A percentile compares a stretch with the other conserved stretches of the same genome.
Evolutionary conservation across 2,888 invertebrate genomes (phyloP).

Genomic region (Nephrotoma appendiculata): DNA sequence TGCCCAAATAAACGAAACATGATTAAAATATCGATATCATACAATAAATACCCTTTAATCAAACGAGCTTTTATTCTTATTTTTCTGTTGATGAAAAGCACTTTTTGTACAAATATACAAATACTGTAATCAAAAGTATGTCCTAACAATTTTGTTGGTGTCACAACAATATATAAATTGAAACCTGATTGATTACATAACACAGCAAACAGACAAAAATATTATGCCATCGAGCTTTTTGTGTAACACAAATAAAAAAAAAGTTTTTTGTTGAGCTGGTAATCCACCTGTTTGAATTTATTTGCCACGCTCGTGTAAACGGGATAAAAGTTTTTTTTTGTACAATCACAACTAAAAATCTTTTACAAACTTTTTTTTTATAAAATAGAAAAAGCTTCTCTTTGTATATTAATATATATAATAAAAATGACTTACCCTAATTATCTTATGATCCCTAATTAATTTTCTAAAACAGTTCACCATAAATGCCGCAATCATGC

Average conservation of each 20-base stretch:
- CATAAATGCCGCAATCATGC: slow-evolving; percentile 78
- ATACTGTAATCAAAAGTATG: not conserved
- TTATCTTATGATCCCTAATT: slow-evolving; percentile 71
- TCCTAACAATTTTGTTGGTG: not conserved
- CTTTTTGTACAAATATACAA: not conserved
- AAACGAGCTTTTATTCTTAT: not conserved
- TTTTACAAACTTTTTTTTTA: not conserved
- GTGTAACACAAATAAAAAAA: not conserved
- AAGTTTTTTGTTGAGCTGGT: not conserved
- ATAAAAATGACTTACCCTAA: slow-evolving; percentile 50
- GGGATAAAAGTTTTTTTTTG: not conserved
- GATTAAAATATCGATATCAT: not conserved
- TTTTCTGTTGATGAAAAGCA: not conserved
- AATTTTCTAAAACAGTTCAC: slow-evolving; percentile 79
- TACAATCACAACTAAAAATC: not conserved
- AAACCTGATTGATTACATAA: not conserved
- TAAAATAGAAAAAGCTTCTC: not conserved
- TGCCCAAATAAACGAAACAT: not conserved
- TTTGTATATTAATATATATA: too few species aligned
- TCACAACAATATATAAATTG: not conserved
- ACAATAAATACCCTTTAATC: not conserved
- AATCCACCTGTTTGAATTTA: not conserved
- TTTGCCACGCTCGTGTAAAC: not conserved
- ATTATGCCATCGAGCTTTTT: not conserved
- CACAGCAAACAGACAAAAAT: not conserved